phyloP scores from a whole-genome alignment of 2,797 vertebrate species.

The Ceyx erithaca region DNA sequence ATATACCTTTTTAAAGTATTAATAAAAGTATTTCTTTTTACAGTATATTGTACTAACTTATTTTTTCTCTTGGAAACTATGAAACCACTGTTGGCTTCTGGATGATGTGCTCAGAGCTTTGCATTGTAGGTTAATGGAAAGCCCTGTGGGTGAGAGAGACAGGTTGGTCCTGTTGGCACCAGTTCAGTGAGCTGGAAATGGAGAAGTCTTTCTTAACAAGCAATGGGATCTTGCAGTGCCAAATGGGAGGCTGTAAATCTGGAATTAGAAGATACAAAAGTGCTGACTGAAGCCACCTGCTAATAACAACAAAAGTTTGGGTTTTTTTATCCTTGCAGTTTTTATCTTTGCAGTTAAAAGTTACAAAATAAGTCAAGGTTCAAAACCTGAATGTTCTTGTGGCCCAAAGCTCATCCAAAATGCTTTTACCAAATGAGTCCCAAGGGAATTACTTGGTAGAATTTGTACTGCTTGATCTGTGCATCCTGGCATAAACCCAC shows the following conservation, averaged over 20 bases:
- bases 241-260: background rate
- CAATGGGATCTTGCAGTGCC: background rate
- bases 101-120: background rate
- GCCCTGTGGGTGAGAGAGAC: background rate
- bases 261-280: background rate
- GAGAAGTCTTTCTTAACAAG: background rate
- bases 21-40: conserved; percentile 40
- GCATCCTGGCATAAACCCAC: background rate
- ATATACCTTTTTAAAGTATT: background rate
- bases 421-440: background rate
- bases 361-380: background rate
- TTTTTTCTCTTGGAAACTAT: background rate
- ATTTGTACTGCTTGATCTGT: background rate
- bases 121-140: rapidly evolving
- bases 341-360: background rate
- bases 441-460: background rate
- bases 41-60: background rate
- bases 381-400: background rate
- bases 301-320: background rate
- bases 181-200: conserved; percentile 3
- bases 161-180: background rate
- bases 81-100: background rate
- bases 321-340: background rate
- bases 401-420: background rate
- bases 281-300: background rate